A percentile compares a stretch with the other conserved stretches of the same genome.
phyloP scores from a whole-genome alignment of 92 coral and sea anemone species.

The Meandrina meandrites region DNA sequence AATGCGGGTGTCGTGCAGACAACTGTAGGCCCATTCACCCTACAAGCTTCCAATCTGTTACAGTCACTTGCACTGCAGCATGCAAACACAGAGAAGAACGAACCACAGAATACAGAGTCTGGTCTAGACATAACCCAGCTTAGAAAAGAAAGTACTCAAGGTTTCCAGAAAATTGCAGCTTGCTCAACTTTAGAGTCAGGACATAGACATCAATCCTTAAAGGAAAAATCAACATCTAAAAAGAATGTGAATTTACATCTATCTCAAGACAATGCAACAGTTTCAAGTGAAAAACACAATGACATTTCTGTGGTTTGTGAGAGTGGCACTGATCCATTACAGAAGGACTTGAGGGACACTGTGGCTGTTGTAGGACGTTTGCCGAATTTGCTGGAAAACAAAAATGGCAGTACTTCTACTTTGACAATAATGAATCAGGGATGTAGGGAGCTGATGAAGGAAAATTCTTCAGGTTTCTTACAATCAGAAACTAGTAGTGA shows the following conservation, averaged over 20 bases:
- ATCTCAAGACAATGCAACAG: background rate
- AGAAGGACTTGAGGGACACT: background rate
- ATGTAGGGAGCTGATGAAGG: constrained; percentile 9
- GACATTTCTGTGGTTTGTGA: background rate
- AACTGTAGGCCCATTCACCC: background rate
- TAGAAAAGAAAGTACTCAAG: background rate
- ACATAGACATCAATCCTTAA: background rate
- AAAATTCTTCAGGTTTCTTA: background rate
- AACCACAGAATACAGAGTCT: background rate
- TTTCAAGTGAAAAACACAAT: background rate
- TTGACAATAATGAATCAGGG: background rate
- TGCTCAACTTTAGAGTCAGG: background rate
- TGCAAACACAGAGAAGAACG: background rate
- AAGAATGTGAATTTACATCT: background rate
- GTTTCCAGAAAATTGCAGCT: background rate
- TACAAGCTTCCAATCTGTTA: constrained; percentile 21
- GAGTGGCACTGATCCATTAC: background rate
- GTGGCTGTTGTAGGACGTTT: background rate
- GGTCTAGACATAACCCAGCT: background rate
- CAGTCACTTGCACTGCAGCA: constrained; percentile 22
- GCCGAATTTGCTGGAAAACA: constrained; percentile 1
- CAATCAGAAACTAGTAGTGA: background rate
- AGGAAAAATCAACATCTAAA: constrained; percentile 5
- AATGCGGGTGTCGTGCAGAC: background rate
- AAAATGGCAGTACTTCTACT: background rate